Percentiles rank a stretch among this genome's conserved stretches.
phyloP scores from a whole-genome alignment of 53 echinoderm and acorn worm genomes.

The Apostichopus leukothele region DNA sequence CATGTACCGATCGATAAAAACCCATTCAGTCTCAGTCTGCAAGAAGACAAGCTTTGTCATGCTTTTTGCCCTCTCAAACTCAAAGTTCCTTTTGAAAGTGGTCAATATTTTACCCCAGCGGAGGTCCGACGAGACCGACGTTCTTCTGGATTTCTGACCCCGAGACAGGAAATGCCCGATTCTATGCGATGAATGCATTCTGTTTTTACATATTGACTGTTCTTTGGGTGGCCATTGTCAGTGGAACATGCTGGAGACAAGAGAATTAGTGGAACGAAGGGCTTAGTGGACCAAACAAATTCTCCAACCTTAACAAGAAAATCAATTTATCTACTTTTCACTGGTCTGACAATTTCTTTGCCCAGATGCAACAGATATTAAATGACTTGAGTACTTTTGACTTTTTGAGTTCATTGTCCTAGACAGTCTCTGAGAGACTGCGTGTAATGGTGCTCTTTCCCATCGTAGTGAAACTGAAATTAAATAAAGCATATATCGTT shows the following conservation, averaged over 20 bases:
- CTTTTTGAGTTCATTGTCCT: background rate
- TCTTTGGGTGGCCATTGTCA: slow-evolving; percentile 1
- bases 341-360: background rate
- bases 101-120: slow-evolving; percentile 38
- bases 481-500: no score
- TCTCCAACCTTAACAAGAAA: background rate
- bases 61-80: slow-evolving; percentile 7
- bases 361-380: background rate
- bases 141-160: background rate
- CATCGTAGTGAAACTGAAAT: no score
- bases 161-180: slow-evolving; percentile 20
- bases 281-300: slow-evolving; percentile 20
- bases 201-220: slow-evolving; percentile 9
- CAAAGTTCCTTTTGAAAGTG: background rate
- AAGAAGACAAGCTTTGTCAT: slow-evolving; percentile 1
- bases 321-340: slow-evolving; percentile 3
- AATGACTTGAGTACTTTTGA: no score
- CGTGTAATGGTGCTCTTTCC: no score
- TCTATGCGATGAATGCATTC: background rate
- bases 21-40: background rate
- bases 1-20: background rate
- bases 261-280: slow-evolving; percentile 37
- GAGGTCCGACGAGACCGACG: background rate
- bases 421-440: background rate
- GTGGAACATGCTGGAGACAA: slow-evolving; percentile 22